Evolutionary conservation across 2,113 vertebrate genomes (phyloP), one percentile per base, ranked within the genome.

Genomic region (Anguilla japonica): DNA sequence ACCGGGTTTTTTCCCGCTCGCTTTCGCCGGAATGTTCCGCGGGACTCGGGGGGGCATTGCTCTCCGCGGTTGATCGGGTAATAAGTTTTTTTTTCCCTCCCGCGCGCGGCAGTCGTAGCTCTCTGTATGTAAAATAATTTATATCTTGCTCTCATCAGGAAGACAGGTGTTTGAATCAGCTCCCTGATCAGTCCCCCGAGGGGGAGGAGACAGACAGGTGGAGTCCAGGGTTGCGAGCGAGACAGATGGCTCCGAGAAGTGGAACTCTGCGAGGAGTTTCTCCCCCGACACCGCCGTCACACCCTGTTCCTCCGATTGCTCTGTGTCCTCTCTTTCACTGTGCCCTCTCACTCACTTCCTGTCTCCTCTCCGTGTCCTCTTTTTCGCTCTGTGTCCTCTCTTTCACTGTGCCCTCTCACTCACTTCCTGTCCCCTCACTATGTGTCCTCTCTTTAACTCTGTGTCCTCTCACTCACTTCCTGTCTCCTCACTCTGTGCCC

Each of bases 401-500:
- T 26, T 20, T 63, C 60, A 63, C 60, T 63, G 22, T 63, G 18
- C 18, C 20, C 22, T 67, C 60, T 67, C 60, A 67, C 18, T 91
- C 18, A 67, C 22, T 20, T 26, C 60, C 60, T 67, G 60, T 22
- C 22, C 60, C 60, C 18, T 67, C 60, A 63, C 60, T 88, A 88
- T 83, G 89, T n/a, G 41, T 2, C 81, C 20, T 63, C 60, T 63
- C 60, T 26, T 20, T 90, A 79, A 81, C 50, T 20, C 29, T 0
- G 2, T 46, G 43, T 26, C 50, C 16, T 20, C 50, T 81, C 60
- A 90, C 87, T 89, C 88, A 87, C 90, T 91, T 34, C 34, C 60
- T 67, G 86, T 87, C 89, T 20, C 50, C 87, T 89, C 88, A 87
- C 90, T 91, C 89, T 83, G 88, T 13, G 18, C 0, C 81, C 6